Base-by-base conservation (phyloP, 2,113 vertebrate species). In the Dinomys branickii region DNA sequence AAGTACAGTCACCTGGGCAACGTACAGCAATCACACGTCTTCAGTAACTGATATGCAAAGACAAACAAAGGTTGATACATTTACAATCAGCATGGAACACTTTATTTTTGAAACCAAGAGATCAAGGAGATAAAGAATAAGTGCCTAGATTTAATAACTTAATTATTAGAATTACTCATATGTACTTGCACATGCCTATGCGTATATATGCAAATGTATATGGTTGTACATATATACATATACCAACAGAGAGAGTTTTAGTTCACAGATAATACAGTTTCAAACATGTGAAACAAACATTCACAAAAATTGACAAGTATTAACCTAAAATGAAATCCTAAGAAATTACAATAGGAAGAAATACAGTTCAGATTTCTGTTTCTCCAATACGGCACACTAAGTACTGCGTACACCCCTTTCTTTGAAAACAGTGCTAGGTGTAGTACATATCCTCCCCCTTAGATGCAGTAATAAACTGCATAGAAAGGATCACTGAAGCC, bases 381-480 rank as follows among this genome's bases (percentile, higher is more conserved):
- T 30, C 16, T 59, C 22, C 3, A 28, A 11, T 4, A 11, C 0
- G 61, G 44, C 24, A 35, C 24, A 28, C 17, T 3, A 41, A 26
- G 1, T 16, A 5, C 61, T 1, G 3, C 13, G 54, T 81, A 7
- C 13, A 4, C 6, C 5, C 0, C 1, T 24, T n/a, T 35, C 20
- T 75, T 11, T 38, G 50, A 75, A 83, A 87, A 77, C 3, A 65
- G 19, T 54, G 12, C n/a, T 52, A 22, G 41, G 8, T 26, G 44
- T 83, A 82, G 35, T 20, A 3, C 1, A 11, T 5, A 26, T 13
- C 47, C 19, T 3, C 28, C 35, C 1, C 58, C 44, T 83, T 63
- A 56, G 58, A 50, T 90, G 26, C 28, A 5, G 16, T 30, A 52
- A 52, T 52, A 20, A 80, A 80, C 30, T 80, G 30, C 8, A 52